A percentile compares a stretch with the other conserved stretches of the same genome.
phyloP scores from a whole-genome alignment of 2,113 vertebrate species.

The Mionectes macconnelli region DNA sequence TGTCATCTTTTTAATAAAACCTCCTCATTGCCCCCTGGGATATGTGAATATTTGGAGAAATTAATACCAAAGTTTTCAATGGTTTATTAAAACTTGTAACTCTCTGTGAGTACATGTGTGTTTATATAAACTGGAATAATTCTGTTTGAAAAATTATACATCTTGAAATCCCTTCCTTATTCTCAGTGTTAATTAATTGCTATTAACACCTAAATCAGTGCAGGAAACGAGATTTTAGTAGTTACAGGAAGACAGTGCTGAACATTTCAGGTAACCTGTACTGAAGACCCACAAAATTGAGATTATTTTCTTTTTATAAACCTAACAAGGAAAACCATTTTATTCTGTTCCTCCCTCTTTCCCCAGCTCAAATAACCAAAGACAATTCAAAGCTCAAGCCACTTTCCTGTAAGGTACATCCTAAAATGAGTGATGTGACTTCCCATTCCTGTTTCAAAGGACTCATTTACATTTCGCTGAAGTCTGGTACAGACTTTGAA shows the following conservation, averaged over 20 bases:
- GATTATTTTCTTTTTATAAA: background rate
- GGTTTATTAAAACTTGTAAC: background rate
- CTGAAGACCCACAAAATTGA: background rate
- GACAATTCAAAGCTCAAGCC: background rate
- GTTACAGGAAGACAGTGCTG: background rate
- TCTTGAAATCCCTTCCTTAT: background rate
- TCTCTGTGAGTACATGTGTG: background rate
- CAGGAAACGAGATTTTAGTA: background rate
- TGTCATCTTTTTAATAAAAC: background rate
- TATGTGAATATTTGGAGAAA: background rate
- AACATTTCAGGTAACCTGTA: background rate
- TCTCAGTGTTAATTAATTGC: background rate
- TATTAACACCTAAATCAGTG: background rate
- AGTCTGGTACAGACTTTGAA: background rate
- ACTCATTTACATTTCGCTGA: background rate
- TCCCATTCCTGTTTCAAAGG: background rate
- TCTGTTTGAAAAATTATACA: background rate
- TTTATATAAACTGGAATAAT: background rate
- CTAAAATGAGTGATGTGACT: background rate
- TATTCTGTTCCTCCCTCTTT: background rate
- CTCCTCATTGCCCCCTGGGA: background rate
- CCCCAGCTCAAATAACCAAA: background rate
- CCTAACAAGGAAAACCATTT: background rate
- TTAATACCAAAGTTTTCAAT: background rate
- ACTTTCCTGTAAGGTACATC: background rate